Conservation (phyloP, 1,140 invertebrate genomes). For the Ruditapes philippinarum region DNA sequence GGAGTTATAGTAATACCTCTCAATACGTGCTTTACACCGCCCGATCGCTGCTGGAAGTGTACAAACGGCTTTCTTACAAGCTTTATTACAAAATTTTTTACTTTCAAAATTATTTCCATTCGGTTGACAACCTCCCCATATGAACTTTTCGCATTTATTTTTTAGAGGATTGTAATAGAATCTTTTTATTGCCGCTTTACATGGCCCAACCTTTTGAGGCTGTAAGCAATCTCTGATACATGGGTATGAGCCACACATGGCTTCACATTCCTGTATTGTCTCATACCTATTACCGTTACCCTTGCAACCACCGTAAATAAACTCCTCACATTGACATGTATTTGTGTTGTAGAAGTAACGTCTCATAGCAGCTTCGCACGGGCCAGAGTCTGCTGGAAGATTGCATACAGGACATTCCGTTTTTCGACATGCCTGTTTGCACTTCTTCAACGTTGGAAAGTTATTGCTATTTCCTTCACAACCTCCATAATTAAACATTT, state of each 20-base stretch:
- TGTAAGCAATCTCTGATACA: neutral
- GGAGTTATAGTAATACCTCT: neutral
- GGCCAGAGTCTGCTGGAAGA: neutral
- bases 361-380: neutral
- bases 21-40: neutral
- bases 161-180: neutral
- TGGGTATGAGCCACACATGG: neutral
- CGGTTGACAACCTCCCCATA: neutral
- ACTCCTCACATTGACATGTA: neutral
- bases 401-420: constrained; percentile 54
- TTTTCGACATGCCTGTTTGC: constrained; percentile 76
- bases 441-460: constrained; percentile 74
- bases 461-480: constrained; percentile 84
- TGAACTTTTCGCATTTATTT: neutral
- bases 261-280: constrained; percentile 11
- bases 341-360: neutral
- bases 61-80: neutral
- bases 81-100: constrained; percentile 54
- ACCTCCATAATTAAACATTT: constrained; percentile 81
- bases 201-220: constrained; percentile 1
- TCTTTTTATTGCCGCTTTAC: neutral
- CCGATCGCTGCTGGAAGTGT: neutral
- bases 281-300: neutral
- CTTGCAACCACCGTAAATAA: neutral
- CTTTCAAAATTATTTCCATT: constrained; percentile 32